phyloP scores from a whole-genome alignment of 2,888 invertebrate genomes.

The Nudaria mundana region DNA sequence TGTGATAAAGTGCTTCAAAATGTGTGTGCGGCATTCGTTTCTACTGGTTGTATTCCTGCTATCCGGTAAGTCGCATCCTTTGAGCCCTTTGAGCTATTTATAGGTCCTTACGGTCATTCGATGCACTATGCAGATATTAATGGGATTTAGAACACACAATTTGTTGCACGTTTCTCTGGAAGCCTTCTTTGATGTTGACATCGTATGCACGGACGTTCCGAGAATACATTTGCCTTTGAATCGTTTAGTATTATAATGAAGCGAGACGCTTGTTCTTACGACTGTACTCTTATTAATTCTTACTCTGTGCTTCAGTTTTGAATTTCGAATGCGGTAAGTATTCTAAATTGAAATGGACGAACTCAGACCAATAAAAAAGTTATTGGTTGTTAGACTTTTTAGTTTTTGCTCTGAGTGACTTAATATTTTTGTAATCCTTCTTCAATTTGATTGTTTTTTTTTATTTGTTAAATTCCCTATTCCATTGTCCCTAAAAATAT shows the following conservation, averaged over 20 bases:
- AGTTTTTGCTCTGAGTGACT: too few species aligned
- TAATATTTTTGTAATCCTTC: too few species aligned
- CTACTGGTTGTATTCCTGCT: conserved; percentile 57
- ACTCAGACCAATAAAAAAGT: too few species aligned
- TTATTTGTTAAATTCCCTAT: too few species aligned
- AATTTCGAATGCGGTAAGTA: conserved; percentile 25
- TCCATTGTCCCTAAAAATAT: too few species aligned
- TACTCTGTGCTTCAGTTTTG: too few species aligned
- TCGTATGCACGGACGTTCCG: conserved; percentile 27
- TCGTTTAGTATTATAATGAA: conserved; percentile 43
- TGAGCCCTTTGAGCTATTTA: conserved; percentile 63
- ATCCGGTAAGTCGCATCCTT: conserved; percentile 72
- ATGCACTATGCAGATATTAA: conserved; percentile 63
- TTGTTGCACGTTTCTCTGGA: conserved; percentile 39
- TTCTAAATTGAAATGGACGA: background rate
- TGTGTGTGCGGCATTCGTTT: conserved; percentile 57
- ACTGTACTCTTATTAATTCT: too few species aligned
- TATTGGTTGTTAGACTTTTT: too few species aligned
- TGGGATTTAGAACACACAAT: conserved; percentile 51
- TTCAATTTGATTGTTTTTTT: too few species aligned
- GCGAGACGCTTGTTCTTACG: conserved; percentile 31
- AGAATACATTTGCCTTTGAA: conserved; percentile 26
- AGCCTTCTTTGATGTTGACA: conserved; percentile 43
- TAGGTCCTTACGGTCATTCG: conserved; percentile 65
- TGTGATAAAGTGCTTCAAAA: conserved; percentile 54